phyloP scores from a whole-genome alignment of 2,888 invertebrate species.

The Mellilla xanthometata region DNA sequence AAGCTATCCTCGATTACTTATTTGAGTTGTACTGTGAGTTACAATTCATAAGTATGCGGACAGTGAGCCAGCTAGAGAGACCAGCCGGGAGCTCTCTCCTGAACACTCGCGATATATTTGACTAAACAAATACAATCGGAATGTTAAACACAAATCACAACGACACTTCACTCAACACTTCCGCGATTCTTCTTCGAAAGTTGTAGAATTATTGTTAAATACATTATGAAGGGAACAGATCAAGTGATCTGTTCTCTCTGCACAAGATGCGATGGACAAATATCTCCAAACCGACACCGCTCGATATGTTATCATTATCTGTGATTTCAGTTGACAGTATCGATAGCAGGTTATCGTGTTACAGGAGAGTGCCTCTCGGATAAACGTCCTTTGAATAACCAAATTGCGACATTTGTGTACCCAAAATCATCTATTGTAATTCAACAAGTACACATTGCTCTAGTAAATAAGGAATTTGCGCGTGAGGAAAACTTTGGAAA shows the following conservation, averaged over 20 bases:
- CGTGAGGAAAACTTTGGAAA: no score
- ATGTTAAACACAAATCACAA: slow-evolving; percentile 30
- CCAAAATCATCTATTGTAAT: no score
- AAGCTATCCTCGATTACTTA: no score
- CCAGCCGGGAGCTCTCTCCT: no score
- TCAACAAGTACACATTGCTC: no score
- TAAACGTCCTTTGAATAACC: no score
- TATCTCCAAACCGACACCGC: slow-evolving; percentile 7
- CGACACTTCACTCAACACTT: slow-evolving; percentile 1
- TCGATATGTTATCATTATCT: slow-evolving; percentile 29
- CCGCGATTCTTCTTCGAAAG: not conserved
- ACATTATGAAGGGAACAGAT: slow-evolving; percentile 20
- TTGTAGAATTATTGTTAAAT: not conserved
- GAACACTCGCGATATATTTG: slow-evolving; percentile 54
- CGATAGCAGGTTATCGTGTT: slow-evolving; percentile 3
- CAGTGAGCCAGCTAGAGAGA: no score
- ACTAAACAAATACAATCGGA: slow-evolving; percentile 51
- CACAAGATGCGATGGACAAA: slow-evolving; percentile 1
- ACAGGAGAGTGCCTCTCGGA: not conserved
- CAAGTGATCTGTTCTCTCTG: not conserved
- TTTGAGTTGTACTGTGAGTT: no score
- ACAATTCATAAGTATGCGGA: no score
- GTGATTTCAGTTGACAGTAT: slow-evolving; percentile 23
- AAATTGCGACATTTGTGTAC: no score
- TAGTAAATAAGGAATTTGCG: no score